These are phyloP conservation scores for Kryptopterus vitreolus DNA, from an alignment of 2,797 vertebrate genomes.

Conservation along the genomic window DNA sequence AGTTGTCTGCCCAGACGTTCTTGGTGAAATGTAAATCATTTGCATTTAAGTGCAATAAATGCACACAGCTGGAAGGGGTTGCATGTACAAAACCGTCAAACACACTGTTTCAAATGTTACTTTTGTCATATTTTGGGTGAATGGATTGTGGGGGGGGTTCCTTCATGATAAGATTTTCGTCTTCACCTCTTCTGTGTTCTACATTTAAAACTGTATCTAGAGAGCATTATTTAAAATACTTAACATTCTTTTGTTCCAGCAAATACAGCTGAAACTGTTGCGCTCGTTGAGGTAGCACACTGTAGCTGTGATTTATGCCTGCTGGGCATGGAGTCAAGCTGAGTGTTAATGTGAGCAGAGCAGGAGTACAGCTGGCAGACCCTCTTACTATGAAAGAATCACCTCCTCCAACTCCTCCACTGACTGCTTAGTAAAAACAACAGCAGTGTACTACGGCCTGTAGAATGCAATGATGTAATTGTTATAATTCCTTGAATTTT, in stretches of 20 bases:
- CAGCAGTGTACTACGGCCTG: slow-evolving; percentile 14
- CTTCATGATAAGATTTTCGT: slow-evolving; percentile 1
- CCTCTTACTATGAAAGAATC: slow-evolving; percentile 25
- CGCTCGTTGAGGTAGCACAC: not conserved
- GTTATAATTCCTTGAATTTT: not conserved
- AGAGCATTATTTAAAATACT: not conserved
- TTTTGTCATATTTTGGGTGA: slow-evolving; percentile 1
- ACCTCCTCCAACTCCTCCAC: slow-evolving; percentile 20
- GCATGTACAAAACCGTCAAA: slow-evolving; percentile 38
- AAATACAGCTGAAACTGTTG: not conserved
- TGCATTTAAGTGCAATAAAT: slow-evolving; percentile 60
- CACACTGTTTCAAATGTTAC: slow-evolving; percentile 46
- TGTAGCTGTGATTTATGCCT: slow-evolving; percentile 32
- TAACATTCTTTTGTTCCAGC: not conserved
- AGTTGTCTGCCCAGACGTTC: slow-evolving; percentile 46
- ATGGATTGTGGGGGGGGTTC: not conserved
- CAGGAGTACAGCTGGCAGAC: slow-evolving; percentile 22
- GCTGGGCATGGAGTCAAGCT: slow-evolving; percentile 38
- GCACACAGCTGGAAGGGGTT: slow-evolving; percentile 54
- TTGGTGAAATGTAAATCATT: slow-evolving; percentile 56
- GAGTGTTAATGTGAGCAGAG: slow-evolving; percentile 48
- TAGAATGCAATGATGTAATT: slow-evolving; percentile 7
- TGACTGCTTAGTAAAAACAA: slow-evolving; percentile 15
- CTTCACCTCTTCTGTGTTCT: slow-evolving; percentile 2
- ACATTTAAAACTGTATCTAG: too few relatives aligned